A percentile compares a stretch with the other conserved stretches of the same genome.
These are phyloP conservation scores for Lampropteryx suffumata DNA, from an alignment of 2,888 invertebrate species.

Conservation along the genomic window DNA sequence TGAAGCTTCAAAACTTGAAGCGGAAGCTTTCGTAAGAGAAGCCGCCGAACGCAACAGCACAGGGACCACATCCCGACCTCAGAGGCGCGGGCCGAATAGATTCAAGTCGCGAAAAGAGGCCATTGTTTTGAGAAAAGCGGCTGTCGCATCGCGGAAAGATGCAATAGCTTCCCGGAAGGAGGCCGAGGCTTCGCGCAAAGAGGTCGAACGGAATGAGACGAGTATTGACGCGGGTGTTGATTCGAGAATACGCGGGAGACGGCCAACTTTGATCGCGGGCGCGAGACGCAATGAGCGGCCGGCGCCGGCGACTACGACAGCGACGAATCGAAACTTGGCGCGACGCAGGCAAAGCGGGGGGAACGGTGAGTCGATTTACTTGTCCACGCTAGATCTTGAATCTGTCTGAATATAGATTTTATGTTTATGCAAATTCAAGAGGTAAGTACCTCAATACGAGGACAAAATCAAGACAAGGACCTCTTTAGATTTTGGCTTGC, in stretches of 20 bases:
- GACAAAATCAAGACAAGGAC: background rate
- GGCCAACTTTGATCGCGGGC: slow-evolving; percentile 59
- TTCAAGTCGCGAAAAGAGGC: slow-evolving; percentile 23
- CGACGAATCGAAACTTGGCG: slow-evolving; percentile 60
- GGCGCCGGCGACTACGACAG: slow-evolving; percentile 1
- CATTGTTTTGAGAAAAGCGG: slow-evolving; percentile 15
- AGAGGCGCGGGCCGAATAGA: slow-evolving; percentile 15
- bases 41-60: slow-evolving; percentile 20
- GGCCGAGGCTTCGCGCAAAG: slow-evolving; percentile 38
- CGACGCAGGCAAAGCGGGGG: slow-evolving; percentile 66
- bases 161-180: slow-evolving; percentile 37
- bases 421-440: background rate
- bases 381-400: slow-evolving; percentile 7
- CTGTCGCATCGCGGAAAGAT: slow-evolving; percentile 12
- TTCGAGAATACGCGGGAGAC: slow-evolving; percentile 44
- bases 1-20: slow-evolving; percentile 22
- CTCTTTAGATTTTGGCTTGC: background rate
- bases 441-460: too few species aligned
- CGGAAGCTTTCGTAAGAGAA: slow-evolving; percentile 20
- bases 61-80: slow-evolving; percentile 18
- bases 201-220: slow-evolving; percentile 48
- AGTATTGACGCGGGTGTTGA: slow-evolving; percentile 33
- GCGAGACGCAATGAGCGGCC: slow-evolving; percentile 66
- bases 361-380: slow-evolving; percentile 64
- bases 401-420: slow-evolving; percentile 5